A percentile compares a stretch with the other conserved stretches of the same genome.
Evolutionary conservation across 1,140 invertebrate genomes (phyloP).

Genomic region (Bombus polaris): DNA sequence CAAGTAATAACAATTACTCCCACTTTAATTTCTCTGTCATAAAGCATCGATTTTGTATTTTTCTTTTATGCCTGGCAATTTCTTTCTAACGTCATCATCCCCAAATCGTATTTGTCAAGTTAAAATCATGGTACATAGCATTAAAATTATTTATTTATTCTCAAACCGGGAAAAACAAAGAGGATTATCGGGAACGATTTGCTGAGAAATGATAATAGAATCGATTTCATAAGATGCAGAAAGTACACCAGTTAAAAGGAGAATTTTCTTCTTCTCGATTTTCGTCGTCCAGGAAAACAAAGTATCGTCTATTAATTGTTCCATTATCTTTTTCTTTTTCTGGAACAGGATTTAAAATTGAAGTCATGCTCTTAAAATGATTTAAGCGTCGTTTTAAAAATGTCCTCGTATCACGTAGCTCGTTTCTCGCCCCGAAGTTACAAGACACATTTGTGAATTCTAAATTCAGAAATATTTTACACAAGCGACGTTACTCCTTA

Average conservation of each 20-base stretch:
- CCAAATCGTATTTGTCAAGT: background rate
- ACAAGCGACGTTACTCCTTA: background rate
- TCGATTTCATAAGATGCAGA: background rate
- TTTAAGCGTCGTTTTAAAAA: background rate
- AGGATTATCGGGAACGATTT: too few species aligned
- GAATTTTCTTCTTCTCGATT: background rate
- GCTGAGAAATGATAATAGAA: background rate
- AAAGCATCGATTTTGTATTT: background rate
- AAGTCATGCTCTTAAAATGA: background rate
- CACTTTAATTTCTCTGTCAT: background rate
- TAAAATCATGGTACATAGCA: background rate
- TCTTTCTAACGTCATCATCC: background rate
- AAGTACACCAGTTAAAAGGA: background rate
- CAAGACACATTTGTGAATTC: background rate
- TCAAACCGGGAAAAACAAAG: too few species aligned
- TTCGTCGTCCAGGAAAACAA: background rate
- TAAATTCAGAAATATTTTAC: background rate
- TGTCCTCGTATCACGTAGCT: background rate
- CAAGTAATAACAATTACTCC: background rate
- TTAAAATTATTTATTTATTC: background rate
- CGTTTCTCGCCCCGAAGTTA: background rate
- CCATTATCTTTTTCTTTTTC: background rate
- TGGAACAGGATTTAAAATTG: background rate
- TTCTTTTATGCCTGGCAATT: background rate
- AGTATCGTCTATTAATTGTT: conserved; percentile 5